Conservation (phyloP, 2,797 vertebrate genomes). For the Melanogrammus aeglefinus region DNA sequence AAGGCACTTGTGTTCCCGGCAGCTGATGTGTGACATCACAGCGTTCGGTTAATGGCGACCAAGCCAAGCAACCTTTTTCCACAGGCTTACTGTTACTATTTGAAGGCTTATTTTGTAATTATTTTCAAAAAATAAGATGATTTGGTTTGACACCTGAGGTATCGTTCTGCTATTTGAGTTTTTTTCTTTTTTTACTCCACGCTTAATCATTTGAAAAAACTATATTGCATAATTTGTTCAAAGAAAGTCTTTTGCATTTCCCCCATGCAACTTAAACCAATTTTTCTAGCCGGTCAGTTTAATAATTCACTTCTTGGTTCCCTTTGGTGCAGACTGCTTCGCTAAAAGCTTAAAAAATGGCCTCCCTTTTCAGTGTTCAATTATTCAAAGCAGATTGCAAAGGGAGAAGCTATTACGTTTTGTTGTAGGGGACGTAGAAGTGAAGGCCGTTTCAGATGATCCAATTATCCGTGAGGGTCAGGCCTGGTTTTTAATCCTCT, state of each 20-base stretch:
- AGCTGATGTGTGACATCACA: slow-evolving; percentile 56
- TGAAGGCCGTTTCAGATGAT: slow-evolving; percentile 62
- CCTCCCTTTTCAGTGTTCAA: slow-evolving; percentile 21
- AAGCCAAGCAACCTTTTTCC: neutral
- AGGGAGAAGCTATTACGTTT: slow-evolving; percentile 42
- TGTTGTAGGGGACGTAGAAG: slow-evolving; percentile 46
- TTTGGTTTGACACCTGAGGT: no score
- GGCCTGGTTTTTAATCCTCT: slow-evolving; percentile 68
- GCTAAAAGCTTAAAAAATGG: neutral
- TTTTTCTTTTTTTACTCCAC: neutral
- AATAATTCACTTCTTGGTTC: neutral
- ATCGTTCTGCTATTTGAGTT: no score
- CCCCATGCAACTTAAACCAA: neutral
- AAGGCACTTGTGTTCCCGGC: slow-evolving; percentile 54
- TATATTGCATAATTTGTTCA: neutral
- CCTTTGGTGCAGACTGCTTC: neutral
- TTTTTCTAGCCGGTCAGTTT: neutral
- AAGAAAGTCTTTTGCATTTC: neutral
- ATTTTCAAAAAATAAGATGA: neutral
- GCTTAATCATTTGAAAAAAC: neutral
- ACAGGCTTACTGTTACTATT: slow-evolving; percentile 13
- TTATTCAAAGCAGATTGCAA: slow-evolving; percentile 39
- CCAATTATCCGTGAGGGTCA: slow-evolving; percentile 63
- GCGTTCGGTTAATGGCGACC: slow-evolving; percentile 10
- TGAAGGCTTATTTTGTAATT: slow-evolving; percentile 18